Base-by-base conservation (phyloP, 2,888 invertebrate genomes). In the Dynastes tityus region DNA sequence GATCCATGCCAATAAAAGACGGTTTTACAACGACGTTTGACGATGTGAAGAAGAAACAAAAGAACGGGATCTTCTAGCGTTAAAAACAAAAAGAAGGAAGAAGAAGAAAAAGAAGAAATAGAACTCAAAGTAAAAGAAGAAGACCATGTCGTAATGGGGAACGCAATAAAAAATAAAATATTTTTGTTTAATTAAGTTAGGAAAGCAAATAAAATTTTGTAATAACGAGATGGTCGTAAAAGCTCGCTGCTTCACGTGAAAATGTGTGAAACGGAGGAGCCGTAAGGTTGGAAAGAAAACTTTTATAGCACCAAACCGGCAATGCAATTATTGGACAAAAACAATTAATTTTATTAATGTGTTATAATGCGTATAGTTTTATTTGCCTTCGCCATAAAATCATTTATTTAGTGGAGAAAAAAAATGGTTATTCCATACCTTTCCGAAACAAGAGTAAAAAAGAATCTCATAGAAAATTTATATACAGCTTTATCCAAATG, bases 181-280 rank as follows among this genome's bases (percentile, higher is more conserved):
- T 77, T 77, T 70, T 70, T 61, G 70, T 70, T 77, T 70, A 77
- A 77, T 77, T 77, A 77, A 77, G 77, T 70, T 70, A 70, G 77
- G 53, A 61, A 77, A 77, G 61, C 77, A 70, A 77, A 70, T 77
- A 77, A 77, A 70, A n/a, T 70, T 70, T 70, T 45, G 77, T 68
- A 77, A 77, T 77, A 77, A 77, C 61, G 68, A 77, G 77, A 58
- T 58, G 58, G 22, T 53, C 77, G 45, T 77, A 77, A 77, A 77
- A 58, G 9, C 68, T 27, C 40, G 45, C 32, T 53, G 37, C 8
- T 71, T 68, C 67, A 68, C 49, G 27, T 27, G 27, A 22, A 61
- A 27, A 27, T 22, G 67, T 51, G 67, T 68, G 67, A 68, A 68
- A 68, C 3, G 27, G 67, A 49, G 49, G 11, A 49, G 49, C 22